Percentiles rank a stretch among this genome's conserved stretches.
phyloP scores from a whole-genome alignment of 2,797 vertebrate species.

The Tenualosa ilisha region DNA sequence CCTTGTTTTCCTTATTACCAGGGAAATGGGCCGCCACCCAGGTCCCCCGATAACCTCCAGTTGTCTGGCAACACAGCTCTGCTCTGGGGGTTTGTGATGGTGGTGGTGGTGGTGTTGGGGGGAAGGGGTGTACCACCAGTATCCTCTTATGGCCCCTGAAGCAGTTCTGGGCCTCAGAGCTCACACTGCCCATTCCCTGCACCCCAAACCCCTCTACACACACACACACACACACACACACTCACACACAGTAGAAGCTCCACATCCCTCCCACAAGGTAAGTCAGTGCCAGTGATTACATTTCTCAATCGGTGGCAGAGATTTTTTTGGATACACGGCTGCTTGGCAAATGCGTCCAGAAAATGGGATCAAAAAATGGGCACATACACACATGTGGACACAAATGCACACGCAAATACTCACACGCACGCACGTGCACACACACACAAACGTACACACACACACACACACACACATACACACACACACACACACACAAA shows the following conservation, averaged over 20 bases:
- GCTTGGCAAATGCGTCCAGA: conserved; percentile 22
- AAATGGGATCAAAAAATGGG: conserved; percentile 22
- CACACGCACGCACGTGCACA: neutral
- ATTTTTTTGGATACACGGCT: conserved; percentile 20
- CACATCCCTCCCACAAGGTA: conserved; percentile 57
- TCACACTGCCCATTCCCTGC: neutral
- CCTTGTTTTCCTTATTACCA: conserved; percentile 52
- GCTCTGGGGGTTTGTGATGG: no score
- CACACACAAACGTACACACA: neutral
- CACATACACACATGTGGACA: neutral
- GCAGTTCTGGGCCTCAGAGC: neutral
- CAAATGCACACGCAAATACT: no score
- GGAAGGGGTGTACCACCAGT: neutral
- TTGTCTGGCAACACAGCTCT: conserved; percentile 56
- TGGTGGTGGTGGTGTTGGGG: no score
- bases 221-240: no score
- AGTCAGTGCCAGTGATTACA: conserved; percentile 66
- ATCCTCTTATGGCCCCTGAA: neutral
- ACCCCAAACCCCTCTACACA: no score
- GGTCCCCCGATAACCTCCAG: conserved; percentile 42
- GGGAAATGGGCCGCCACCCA: conserved; percentile 49
- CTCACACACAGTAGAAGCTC: conserved; percentile 41
- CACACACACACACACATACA: no score
- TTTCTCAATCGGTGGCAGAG: conserved; percentile 58
- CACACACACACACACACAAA: neutral